A percentile compares a stretch with the other conserved stretches of the same genome.
These are phyloP conservation scores for Aromia moschata DNA, from an alignment of 2,888 invertebrate species.

Conservation along the genomic window DNA sequence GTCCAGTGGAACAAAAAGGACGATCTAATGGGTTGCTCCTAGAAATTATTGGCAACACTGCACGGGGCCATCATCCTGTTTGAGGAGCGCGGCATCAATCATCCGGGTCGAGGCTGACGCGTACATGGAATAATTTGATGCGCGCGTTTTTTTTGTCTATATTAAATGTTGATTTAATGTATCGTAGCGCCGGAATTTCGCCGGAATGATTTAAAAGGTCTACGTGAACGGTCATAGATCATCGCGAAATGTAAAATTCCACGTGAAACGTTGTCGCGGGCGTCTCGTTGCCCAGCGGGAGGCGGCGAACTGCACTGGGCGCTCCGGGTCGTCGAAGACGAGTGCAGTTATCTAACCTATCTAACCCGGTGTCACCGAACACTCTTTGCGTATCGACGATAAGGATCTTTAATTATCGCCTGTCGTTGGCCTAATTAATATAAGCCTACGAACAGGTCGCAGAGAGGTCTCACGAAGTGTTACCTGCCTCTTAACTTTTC, in stretches of 20 bases:
- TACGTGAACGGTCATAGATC: constrained; percentile 24
- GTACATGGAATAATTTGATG: constrained; percentile 23
- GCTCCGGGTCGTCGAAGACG: not conserved
- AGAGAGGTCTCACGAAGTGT: too few species aligned
- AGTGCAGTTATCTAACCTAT: not conserved
- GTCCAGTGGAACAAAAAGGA: too few species aligned
- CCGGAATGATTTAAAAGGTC: constrained; percentile 29
- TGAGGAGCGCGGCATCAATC: constrained; percentile 18
- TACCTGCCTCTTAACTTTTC: too few species aligned
- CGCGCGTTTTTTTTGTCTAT: constrained; percentile 19
- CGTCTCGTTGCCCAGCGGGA: constrained; percentile 5
- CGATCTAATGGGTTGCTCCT: too few species aligned
- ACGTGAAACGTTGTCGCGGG: constrained; percentile 27
- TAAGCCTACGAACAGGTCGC: too few species aligned
- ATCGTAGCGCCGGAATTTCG: constrained; percentile 22
- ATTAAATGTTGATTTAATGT: constrained; percentile 28
- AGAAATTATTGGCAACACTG: too few species aligned
- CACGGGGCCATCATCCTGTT: not conserved
- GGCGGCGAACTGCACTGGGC: constrained; percentile 8
- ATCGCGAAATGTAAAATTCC: constrained; percentile 24
- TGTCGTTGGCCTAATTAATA: not conserved
- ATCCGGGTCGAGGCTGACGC: constrained; percentile 10
- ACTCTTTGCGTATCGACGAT: not conserved
- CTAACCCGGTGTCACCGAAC: not conserved
- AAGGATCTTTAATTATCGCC: not conserved